phyloP scores from a whole-genome alignment of 2,888 invertebrate species.

The Archips crataeganus region DNA sequence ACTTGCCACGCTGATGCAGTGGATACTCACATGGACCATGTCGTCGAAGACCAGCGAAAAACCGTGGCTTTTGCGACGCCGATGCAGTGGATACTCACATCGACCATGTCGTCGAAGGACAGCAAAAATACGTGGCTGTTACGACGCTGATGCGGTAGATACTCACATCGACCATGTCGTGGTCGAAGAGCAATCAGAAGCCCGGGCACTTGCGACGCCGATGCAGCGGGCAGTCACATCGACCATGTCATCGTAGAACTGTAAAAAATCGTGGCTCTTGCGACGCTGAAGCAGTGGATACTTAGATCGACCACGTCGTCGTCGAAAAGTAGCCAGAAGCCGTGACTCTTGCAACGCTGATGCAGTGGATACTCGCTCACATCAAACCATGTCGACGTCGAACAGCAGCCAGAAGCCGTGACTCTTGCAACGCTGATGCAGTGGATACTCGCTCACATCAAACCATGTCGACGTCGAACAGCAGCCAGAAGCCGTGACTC shows the following conservation, averaged over 20 bases:
- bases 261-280: no score
- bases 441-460: no score
- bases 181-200: slow-evolving; percentile 99
- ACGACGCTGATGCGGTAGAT: not conserved
- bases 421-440: slow-evolving; percentile 99
- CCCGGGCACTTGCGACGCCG: slow-evolving; percentile 99
- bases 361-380: slow-evolving; percentile 79
- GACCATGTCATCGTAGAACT: slow-evolving; percentile 87
- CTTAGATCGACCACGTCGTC: slow-evolving; percentile 98
- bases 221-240: slow-evolving; percentile 90
- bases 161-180: slow-evolving; percentile 99
- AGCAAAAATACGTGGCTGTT: no score
- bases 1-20: slow-evolving; percentile 98
- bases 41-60: no score
- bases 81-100: no score
- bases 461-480: no score
- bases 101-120: no score
- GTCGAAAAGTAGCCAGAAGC: slow-evolving; percentile 99
- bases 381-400: no score
- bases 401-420: slow-evolving; percentile 97
- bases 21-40: no score
- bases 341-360: slow-evolving; percentile 99
- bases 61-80: no score
- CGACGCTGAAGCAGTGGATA: no score
- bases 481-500: slow-evolving; percentile 99